Base-by-base conservation (phyloP, 2,113 vertebrate species). In the Corapipo altera region DNA sequence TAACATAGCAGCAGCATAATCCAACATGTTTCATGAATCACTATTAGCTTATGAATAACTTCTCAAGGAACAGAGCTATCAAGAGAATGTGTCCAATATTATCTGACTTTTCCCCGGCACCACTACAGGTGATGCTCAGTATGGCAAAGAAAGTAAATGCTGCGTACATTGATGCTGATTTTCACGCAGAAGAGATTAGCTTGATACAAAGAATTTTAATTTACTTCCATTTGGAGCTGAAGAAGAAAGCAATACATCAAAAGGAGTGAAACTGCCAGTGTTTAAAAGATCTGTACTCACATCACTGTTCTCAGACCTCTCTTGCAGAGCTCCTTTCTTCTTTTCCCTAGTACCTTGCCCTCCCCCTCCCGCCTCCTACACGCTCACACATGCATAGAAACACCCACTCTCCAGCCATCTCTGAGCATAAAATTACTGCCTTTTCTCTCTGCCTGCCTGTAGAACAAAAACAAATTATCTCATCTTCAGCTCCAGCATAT, bases 361-460 rank as follows among this genome's bases (percentile, higher is more conserved):
- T 88, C 88, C 88, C 46, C 69, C 66, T 93, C 74, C 66, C 2
- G 1, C 58, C 66, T 85, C 92, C 70, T 94, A 82, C 78, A 76
- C 2, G 5, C 74, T 87, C 57, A 89, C 74, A 88, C 32, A 82
- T 39, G 54, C 88, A 88, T 33, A 75, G 46, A 65, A 91, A 89
- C 96, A 94, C 92, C 94, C 78, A 94, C 88, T 69, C 85, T 75
- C 32, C 78, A 95, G 71, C 66, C 82, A 88, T 22, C 77, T 85
- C 78, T 88, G 49, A 90, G 78, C 39, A 61, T 73, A 72, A 85
- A 88, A 94, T 88, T 59, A 65, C 78, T 82, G 74, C 22, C 61
- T 95, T 85, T 94, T 89, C 72, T 84, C 73, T 35, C 41, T 90
- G 39, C 62, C 30, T 92, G 55, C 51, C 54, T 35, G n/a, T 62